Base-by-base conservation (phyloP, 2,888 invertebrate species). In the Drosophila trichaetosa region DNA sequence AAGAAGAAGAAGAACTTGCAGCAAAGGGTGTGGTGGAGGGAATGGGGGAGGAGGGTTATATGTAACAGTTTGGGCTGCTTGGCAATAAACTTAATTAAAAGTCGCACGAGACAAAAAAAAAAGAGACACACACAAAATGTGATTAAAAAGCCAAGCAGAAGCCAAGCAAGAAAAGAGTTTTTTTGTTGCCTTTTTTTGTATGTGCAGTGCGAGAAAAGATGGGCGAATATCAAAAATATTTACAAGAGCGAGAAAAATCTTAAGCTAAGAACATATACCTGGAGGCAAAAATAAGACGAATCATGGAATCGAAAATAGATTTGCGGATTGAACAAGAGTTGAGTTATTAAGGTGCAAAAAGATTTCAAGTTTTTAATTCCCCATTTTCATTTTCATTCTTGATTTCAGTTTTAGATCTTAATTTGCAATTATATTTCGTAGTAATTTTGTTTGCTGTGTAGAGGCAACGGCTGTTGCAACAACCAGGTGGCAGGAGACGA, bases 61-160 rank as follows among this genome's bases (percentile, higher is more conserved):
- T 74, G 77, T 80, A 71, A 70, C 76, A 79, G 79, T 79, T 79
- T 63, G 59, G 73, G 79, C 65, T 54, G 69, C 69, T 79, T 81
- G 89, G 89, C 85, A 89, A 87, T 89, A 89, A 87, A 86, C 89
- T 86, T 89, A 86, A 86, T 86, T 86, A 86, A 86, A 86, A 86
- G 89, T 84, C 85, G 87, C 85, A 87, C 89, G 76, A 89, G 89
- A 80, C 89, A 89, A 18, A 29, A 51, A 49, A 49, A 86, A 78
- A 77, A 74, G 68, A 70, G 71, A 79, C 74, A 63, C 60, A 62
- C 63, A 53, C 72, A 79, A 73, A 69, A 77, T 73, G 79, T 79
- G 81, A 83, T 87, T 89, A 84, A 87, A 87, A 85, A 48, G 21
- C 16, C 57, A 56, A 38, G 54, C 36, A 54, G 13, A 69, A 64